A percentile compares a stretch with the other conserved stretches of the same genome.
phyloP scores from a whole-genome alignment of 1,140 invertebrate genomes.

The fruit fly (Drosophila melanogaster) region Release_6_plus_ISO1_MT NC_004354.4:15525501-15526000 shows the following conservation, averaged over 20 bases:
- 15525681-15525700: neutral
- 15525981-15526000: too few relatives aligned
- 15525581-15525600: slow-evolving; percentile 17
- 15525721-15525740: slow-evolving; percentile 34
- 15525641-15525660: slow-evolving; percentile 49
- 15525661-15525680: slow-evolving; percentile 5
- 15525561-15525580: slow-evolving; percentile 1
- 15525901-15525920: neutral
- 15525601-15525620: slow-evolving; percentile 40
- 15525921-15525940: neutral
- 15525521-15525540: slow-evolving; percentile 48
- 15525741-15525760: slow-evolving; percentile 62
- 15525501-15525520: slow-evolving; percentile 33
- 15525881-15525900: slow-evolving; percentile 36
- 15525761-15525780: neutral
- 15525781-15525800: neutral
- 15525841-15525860: neutral
- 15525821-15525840: neutral
- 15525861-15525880: slow-evolving; percentile 27
- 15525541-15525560: slow-evolving; percentile 30
- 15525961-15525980: too few relatives aligned
- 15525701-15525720: neutral
- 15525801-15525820: slow-evolving; percentile 38
- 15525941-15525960: too few relatives aligned
- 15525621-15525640: slow-evolving; percentile 76